These are phyloP conservation scores for Tillus elongatus DNA, from an alignment of 2,888 invertebrate species.

Conservation along the genomic window DNA sequence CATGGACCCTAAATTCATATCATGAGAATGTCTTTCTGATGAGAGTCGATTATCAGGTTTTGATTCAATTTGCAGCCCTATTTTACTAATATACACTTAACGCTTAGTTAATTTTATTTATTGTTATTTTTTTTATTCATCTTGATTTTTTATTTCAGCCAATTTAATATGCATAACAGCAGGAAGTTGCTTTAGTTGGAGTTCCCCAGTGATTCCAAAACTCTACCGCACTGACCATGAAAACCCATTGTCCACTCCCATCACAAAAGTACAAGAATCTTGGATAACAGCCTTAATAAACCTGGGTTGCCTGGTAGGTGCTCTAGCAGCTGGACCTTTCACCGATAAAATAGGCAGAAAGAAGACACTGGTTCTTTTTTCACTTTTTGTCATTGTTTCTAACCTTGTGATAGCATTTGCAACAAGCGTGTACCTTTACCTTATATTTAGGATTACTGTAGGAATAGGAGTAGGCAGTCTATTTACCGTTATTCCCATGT, in stretches of 20 bases:
- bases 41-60: background rate
- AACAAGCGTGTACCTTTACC: conserved; percentile 29
- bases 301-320: conserved; percentile 26
- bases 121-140: too few species aligned
- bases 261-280: conserved; percentile 24
- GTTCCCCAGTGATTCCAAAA: conserved; percentile 26
- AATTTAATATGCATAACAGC: conserved; percentile 24
- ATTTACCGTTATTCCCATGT: conserved; percentile 70
- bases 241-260: conserved; percentile 22
- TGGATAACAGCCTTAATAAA: conserved; percentile 25
- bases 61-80: background rate
- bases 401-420: conserved; percentile 21
- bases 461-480: conserved; percentile 59
- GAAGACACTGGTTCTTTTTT: conserved; percentile 52
- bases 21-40: background rate
- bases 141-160: conserved; percentile 24
- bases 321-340: conserved; percentile 22
- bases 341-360: conserved; percentile 48
- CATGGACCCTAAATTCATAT: too few species aligned
- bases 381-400: conserved; percentile 53
- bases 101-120: too few species aligned
- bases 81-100: too few species aligned
- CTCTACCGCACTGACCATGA: conserved; percentile 17
- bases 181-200: conserved; percentile 26
- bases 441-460: conserved; percentile 49